Percentiles rank a stretch among this genome's conserved stretches.
Conservation (phyloP, 2,113 vertebrate species). For the zebrafish (Danio rerio) region GRCz12tu NC_133178.1:40024501-40025000, state of each 20-base stretch:
- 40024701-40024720: constrained; percentile 45
- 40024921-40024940: background rate
- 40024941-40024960: background rate
- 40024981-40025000: constrained; percentile 7
- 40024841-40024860: constrained; percentile 42
- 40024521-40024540: constrained; percentile 16
- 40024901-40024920: constrained; percentile 49
- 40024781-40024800: constrained; percentile 40
- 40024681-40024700: constrained; percentile 58
- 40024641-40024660: background rate
- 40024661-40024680: constrained; percentile 54
- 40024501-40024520: background rate
- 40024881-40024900: constrained; percentile 60
- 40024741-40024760: constrained; percentile 6
- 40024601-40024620: background rate
- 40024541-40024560: constrained; percentile 6
- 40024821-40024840: constrained; percentile 41
- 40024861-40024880: constrained; percentile 43
- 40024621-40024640: constrained; percentile 34
- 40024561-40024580: constrained; percentile 13
- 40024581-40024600: background rate
- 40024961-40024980: background rate
- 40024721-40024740: constrained; percentile 42
- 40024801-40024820: constrained; percentile 53
- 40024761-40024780: constrained; percentile 57